Conservation (phyloP, 2,888 invertebrate species). For the Cheiracanthium punctorium region DNA sequence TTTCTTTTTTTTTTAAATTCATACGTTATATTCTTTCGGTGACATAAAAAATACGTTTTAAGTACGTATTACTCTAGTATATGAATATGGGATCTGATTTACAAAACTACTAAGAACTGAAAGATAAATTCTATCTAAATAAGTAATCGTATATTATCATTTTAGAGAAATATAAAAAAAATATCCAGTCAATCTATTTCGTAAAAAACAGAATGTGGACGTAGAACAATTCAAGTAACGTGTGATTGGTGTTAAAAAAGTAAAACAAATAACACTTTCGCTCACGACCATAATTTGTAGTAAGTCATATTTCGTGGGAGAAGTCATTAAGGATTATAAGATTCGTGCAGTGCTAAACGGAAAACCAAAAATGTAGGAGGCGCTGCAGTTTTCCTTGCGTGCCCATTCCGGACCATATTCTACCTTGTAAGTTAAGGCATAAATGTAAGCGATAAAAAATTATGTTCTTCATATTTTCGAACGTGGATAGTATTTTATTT, state of each 20-base stretch:
- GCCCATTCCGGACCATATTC: neutral
- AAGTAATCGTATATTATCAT: no score
- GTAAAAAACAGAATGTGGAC: no score
- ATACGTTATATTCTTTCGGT: no score
- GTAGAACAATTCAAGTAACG: no score
- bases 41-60: no score
- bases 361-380: neutral
- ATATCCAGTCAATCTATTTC: no score
- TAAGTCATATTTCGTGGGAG: neutral
- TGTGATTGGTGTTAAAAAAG: neutral
- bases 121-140: no score
- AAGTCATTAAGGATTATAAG: neutral
- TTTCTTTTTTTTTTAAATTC: no score
- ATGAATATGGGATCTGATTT: no score
- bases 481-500: neutral
- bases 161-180: no score
- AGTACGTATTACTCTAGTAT: no score
- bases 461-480: neutral
- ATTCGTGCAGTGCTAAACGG: conserved; percentile 1
- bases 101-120: no score
- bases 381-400: neutral
- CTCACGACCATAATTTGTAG: neutral
- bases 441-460: conserved; percentile 5
- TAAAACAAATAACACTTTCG: neutral
- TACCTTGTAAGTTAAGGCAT: neutral